Conservation (phyloP, 2,113 vertebrate genomes). For the Reinhardtius hippoglossoides region DNA sequence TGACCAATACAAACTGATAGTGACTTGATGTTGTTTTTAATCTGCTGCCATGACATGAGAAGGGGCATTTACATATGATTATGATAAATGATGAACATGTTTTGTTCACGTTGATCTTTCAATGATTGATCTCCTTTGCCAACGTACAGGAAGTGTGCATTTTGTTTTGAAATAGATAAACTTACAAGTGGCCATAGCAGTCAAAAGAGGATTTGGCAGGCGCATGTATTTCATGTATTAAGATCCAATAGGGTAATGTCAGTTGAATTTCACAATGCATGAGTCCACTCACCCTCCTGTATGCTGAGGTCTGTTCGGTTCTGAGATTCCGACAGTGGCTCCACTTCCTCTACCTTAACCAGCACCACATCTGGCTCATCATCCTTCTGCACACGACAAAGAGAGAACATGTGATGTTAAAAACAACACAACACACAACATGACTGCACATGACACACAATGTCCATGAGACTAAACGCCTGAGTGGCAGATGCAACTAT, state of each 20-base stretch:
- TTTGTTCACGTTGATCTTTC: too few relatives aligned
- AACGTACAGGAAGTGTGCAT: too few relatives aligned
- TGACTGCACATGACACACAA: background rate
- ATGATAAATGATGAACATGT: too few relatives aligned
- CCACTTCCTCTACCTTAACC: conserved; percentile 75
- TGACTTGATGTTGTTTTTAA: too few relatives aligned
- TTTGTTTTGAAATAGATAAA: too few relatives aligned
- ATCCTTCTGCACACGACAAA: conserved; percentile 39
- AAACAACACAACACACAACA: conserved; percentile 8
- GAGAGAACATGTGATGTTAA: background rate
- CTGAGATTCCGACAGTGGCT: conserved; percentile 24
- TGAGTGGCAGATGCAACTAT: too few relatives aligned
- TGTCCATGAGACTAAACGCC: background rate
- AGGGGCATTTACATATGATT: too few relatives aligned
- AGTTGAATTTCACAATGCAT: background rate
- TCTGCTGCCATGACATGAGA: too few relatives aligned
- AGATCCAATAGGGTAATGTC: background rate
- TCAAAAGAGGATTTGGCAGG: background rate
- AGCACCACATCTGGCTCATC: conserved; percentile 71
- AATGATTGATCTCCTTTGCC: too few relatives aligned
- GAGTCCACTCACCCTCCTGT: conserved; percentile 73
- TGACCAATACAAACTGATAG: too few relatives aligned
- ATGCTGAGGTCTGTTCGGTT: conserved; percentile 57
- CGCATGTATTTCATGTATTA: background rate
- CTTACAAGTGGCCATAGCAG: too few relatives aligned